Percentiles rank a stretch among this genome's conserved stretches.
Conservation (phyloP, 2,888 invertebrate species). For the Andrena dorsata region DNA sequence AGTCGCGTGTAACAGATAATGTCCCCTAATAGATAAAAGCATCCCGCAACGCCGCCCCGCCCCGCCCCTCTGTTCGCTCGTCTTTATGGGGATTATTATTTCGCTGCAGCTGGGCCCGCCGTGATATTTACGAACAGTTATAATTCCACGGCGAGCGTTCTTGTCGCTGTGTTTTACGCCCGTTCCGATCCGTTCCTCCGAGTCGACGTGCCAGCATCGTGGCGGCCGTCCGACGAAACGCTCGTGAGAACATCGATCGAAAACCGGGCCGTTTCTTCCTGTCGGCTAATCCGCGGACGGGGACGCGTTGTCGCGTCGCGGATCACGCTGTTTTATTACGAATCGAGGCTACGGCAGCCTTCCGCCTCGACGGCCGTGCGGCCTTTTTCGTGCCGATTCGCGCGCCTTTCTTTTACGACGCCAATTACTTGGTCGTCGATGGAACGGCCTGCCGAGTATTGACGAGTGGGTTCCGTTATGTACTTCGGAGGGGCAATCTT, state of each 20-base stretch:
- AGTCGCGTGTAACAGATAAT: no score
- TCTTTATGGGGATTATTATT: slow-evolving; percentile 43
- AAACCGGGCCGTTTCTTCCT: slow-evolving; percentile 55
- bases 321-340: slow-evolving; percentile 54
- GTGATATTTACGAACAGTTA: slow-evolving; percentile 52
- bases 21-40: slow-evolving; percentile 10
- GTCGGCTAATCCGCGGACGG: slow-evolving; percentile 55
- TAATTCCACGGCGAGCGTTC: slow-evolving; percentile 44
- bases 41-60: neutral
- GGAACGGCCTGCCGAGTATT: slow-evolving; percentile 61
- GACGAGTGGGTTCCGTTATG: slow-evolving; percentile 69
- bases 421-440: slow-evolving; percentile 68
- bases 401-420: slow-evolving; percentile 65
- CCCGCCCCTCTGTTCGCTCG: neutral
- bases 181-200: slow-evolving; percentile 44
- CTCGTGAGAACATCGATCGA: slow-evolving; percentile 58
- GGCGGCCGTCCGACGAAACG: slow-evolving; percentile 24
- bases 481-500: slow-evolving; percentile 57
- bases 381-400: slow-evolving; percentile 54
- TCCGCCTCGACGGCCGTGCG: neutral
- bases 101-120: slow-evolving; percentile 5
- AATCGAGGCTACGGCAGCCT: slow-evolving; percentile 49
- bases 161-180: slow-evolving; percentile 53
- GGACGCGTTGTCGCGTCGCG: slow-evolving; percentile 40
- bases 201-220: slow-evolving; percentile 23